A percentile compares a stretch with the other conserved stretches of the same genome.
Evolutionary conservation across 2,113 vertebrate species (phyloP).

Genomic region (Octodon degus): DNA sequence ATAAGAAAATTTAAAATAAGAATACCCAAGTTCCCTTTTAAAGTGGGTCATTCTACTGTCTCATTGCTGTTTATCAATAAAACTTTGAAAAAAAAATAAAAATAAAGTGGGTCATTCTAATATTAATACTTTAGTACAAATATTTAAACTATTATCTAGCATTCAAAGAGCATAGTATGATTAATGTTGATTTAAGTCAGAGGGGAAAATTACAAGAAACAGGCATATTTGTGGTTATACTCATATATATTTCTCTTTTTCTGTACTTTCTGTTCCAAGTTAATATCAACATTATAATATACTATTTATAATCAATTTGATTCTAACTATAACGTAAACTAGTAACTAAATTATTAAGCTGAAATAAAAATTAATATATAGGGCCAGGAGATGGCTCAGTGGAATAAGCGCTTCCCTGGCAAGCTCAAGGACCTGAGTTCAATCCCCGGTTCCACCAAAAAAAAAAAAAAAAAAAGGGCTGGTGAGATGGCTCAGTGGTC

Average conservation of each 20-base stretch:
- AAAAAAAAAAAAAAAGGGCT: too few species aligned
- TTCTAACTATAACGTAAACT: neutral
- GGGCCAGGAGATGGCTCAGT: too few species aligned
- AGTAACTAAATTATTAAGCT: neutral
- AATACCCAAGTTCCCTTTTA: neutral
- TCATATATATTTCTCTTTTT: slow-evolving; percentile 10
- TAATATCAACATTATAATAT: slow-evolving; percentile 29
- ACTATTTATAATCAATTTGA: neutral
- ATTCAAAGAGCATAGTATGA: neutral
- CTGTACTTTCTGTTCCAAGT: slow-evolving; percentile 4
- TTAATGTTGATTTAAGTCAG: neutral
- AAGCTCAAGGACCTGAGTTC: too few species aligned
- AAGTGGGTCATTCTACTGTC: slow-evolving; percentile 15
- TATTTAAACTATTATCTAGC: neutral
- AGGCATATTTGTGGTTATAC: neutral
- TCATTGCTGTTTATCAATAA: too few species aligned
- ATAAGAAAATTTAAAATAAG: slow-evolving; percentile 1
- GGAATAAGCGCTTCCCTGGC: too few species aligned
- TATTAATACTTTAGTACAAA: neutral
- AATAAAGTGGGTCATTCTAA: slow-evolving; percentile 15
- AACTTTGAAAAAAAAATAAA: too few species aligned
- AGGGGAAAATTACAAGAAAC: neutral
- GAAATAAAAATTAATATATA: neutral
- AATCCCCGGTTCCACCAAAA: too few species aligned
- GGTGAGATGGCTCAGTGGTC: too few species aligned